These are phyloP conservation scores for Caenorhabditis imperialis DNA, from an alignment of 2,888 invertebrate species.

Conservation along the genomic window DNA sequence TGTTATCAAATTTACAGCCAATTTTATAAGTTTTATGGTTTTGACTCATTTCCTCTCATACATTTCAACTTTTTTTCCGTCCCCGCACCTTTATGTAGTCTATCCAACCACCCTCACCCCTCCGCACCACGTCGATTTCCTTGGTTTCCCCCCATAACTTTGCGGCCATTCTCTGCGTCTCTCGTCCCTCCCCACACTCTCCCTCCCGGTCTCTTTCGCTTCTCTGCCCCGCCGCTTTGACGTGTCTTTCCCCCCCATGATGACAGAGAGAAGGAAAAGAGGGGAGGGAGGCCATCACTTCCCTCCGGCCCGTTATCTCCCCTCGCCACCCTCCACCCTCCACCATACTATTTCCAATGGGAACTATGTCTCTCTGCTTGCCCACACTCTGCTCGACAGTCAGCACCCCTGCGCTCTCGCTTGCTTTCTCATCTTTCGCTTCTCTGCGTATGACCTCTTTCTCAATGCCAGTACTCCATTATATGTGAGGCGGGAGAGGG, in stretches of 20 bases:
- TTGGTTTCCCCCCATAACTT: constrained; percentile 25
- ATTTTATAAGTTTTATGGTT: too few species aligned
- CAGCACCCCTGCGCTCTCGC: constrained; percentile 37
- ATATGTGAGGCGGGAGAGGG: constrained; percentile 26
- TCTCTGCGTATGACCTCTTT: constrained; percentile 43
- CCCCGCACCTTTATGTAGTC: constrained; percentile 31
- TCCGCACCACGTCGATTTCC: constrained; percentile 38
- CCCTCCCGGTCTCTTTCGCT: constrained; percentile 25
- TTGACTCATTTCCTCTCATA: too few species aligned
- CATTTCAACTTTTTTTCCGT: not conserved
- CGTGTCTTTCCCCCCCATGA: not conserved
- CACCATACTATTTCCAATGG: too few species aligned
- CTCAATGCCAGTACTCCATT: constrained; percentile 41
- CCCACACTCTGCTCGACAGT: constrained; percentile 15
- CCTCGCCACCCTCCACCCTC: constrained; percentile 25
- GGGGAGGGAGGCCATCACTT: constrained; percentile 18
- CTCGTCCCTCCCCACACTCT: constrained; percentile 3
- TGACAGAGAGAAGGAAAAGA: constrained; percentile 1
- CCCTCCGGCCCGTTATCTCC: constrained; percentile 40
- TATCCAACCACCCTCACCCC: constrained; percentile 36
- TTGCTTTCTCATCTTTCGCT: constrained; percentile 15
- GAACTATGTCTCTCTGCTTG: not conserved
- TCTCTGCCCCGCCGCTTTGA: constrained; percentile 10
- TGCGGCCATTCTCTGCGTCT: constrained; percentile 37
- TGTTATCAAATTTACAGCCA: too few species aligned